These are phyloP conservation scores for Cephalopachus bancanus DNA, from an alignment of 2,797 vertebrate species.

Conservation along the genomic window DNA sequence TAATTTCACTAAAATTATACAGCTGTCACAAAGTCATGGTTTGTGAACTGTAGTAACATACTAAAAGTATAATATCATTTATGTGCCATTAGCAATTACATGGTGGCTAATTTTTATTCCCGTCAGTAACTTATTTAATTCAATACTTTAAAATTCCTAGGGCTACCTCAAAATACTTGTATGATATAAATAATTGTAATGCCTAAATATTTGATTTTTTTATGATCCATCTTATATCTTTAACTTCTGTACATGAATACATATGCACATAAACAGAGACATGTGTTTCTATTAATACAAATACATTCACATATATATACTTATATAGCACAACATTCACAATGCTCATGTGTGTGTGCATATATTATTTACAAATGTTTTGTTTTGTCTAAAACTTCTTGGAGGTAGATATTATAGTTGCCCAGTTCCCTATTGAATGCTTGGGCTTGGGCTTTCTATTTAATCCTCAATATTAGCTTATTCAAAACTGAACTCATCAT, in stretches of 20 bases:
- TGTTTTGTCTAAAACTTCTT: neutral
- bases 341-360: neutral
- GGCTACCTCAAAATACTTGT: neutral
- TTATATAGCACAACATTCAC: neutral
- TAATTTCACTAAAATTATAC: conserved; percentile 74
- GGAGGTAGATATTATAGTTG: neutral
- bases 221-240: neutral
- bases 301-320: neutral
- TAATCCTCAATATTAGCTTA: conserved; percentile 1
- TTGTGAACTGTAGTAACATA: conserved; percentile 10
- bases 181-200: neutral
- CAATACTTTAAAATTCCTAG: neutral
- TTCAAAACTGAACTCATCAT: neutral
- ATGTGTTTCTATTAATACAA: no score
- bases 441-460: neutral
- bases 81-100: conserved; percentile 15
- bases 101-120: neutral
- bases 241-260: neutral
- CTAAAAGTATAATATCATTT: conserved; percentile 44
- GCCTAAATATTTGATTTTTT: neutral
- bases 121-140: neutral
- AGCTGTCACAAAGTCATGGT: conserved; percentile 68
- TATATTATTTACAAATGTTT: neutral
- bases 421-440: neutral
- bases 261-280: neutral